Percentiles rank a stretch among this genome's conserved stretches.
These are phyloP conservation scores for Syngnathus floridae DNA, from an alignment of 2,113 vertebrate species.

Conservation along the genomic window DNA sequence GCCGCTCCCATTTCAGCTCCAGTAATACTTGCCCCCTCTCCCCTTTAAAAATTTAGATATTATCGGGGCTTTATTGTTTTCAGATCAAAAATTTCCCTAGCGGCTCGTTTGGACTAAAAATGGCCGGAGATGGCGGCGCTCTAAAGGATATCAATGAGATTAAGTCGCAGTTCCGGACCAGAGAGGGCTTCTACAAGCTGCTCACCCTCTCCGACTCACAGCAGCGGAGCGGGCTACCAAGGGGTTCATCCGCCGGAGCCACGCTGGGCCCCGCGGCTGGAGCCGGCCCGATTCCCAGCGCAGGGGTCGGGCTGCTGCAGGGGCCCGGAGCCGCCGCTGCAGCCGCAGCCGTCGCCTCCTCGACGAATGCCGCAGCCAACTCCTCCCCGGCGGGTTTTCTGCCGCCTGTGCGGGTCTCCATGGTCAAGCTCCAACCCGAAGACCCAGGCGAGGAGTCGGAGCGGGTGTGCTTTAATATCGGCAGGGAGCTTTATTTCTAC, in stretches of 20 bases:
- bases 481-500: slow-evolving; percentile 87
- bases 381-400: slow-evolving; percentile 78
- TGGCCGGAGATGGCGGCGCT: slow-evolving; percentile 78
- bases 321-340: slow-evolving; percentile 62
- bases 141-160: slow-evolving; percentile 86
- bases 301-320: slow-evolving; percentile 70
- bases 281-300: slow-evolving; percentile 66
- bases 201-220: slow-evolving; percentile 80
- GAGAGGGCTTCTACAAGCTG: slow-evolving; percentile 88
- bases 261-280: slow-evolving; percentile 67
- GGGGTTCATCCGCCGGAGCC: slow-evolving; percentile 69
- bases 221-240: slow-evolving; percentile 75
- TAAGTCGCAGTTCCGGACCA: slow-evolving; percentile 88
- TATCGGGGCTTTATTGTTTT: slow-evolving; percentile 56
- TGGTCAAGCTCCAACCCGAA: slow-evolving; percentile 83
- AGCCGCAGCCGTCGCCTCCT: slow-evolving; percentile 39
- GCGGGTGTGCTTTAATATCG: slow-evolving; percentile 87
- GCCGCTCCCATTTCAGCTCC: slow-evolving; percentile 34
- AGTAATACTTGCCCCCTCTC: slow-evolving; percentile 22
- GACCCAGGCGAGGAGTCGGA: slow-evolving; percentile 80
- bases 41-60: background rate
- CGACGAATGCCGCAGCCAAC: slow-evolving; percentile 64
- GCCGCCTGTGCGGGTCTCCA: slow-evolving; percentile 83
- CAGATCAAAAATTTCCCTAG: slow-evolving; percentile 74
- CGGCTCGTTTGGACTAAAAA: slow-evolving; percentile 72